Evolutionary conservation across 2,797 vertebrate species (phyloP), one percentile per base, ranked within the genome.

Genomic region (Darevskia mixta): DNA sequence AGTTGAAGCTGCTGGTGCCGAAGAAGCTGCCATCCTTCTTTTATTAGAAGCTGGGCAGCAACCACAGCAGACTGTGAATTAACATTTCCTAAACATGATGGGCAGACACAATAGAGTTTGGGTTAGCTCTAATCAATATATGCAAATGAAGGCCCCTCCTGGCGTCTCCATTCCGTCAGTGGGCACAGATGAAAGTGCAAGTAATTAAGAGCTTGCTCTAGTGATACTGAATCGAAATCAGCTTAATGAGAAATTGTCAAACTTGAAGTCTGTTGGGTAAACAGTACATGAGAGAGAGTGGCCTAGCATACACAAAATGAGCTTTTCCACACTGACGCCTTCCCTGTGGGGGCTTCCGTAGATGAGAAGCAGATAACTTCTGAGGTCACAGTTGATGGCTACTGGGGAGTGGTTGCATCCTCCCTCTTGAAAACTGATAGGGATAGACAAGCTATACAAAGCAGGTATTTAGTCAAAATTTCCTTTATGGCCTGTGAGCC

Each of bases 161-260:
- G 81, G 87, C 81, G 35, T 66, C 45, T 82, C 86, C 85, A 73
- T 85, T 79, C 83, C 67, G 29, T 84, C 69, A 76, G 81, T 78
- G 45, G 49, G 77, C 85, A 92, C 75, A 90, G 87, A 89, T 89
- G 85, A 90, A 92, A 89, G 91, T 79, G 78, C 85, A 87, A 86
- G 84, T 88, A 90, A 88, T 83, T 83, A 90, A 83, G 87, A 83
- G 82, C 87, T 87, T 90, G 81, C 81, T 83, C 77, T 81, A 87
- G 69, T 43, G 82, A 83, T 87, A 85, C 69, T 27, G 86, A 76
- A 75, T 87, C 29, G 58, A 87, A 90, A 90, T 84, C 82, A 85
- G 58, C 82, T 84, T 87, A 90, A 90, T 90, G 82, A 80, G 89
- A 87, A 84, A 69, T 79, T 76, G 89, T 87, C 89, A 87, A 80